phyloP scores from a whole-genome alignment of 2,888 invertebrate species.

The Rosalia funebris region DNA sequence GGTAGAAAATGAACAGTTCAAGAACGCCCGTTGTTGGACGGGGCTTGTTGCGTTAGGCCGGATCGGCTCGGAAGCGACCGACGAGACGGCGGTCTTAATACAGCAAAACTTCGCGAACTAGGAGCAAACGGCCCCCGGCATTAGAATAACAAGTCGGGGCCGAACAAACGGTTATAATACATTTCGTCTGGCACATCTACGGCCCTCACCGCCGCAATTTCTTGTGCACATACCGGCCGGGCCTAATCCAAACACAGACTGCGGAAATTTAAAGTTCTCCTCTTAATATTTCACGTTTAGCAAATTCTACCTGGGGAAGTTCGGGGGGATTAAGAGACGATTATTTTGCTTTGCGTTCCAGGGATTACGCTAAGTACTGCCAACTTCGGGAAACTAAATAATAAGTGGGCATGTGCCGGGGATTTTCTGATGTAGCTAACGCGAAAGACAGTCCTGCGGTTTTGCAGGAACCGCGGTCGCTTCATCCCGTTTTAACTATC shows the following conservation, averaged over 20 bases:
- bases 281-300: conserved; percentile 56
- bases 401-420: conserved; percentile 52
- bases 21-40: no score
- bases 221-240: conserved; percentile 14
- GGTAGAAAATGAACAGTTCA: no score
- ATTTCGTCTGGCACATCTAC: conserved; percentile 6
- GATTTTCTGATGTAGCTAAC: no score
- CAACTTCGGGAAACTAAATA: conserved; percentile 59
- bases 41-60: no score
- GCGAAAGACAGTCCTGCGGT: no score
- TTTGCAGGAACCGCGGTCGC: no score
- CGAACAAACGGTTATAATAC: conserved; percentile 6
- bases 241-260: conserved; percentile 24
- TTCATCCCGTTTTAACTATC: no score
- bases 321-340: conserved; percentile 56
- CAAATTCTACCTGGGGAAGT: conserved; percentile 56
- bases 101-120: neutral
- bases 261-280: conserved; percentile 43
- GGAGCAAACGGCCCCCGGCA: conserved; percentile 8
- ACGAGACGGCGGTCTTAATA: neutral
- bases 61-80: no score
- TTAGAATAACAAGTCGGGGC: conserved; percentile 12
- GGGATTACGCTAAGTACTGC: conserved; percentile 58
- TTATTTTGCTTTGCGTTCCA: conserved; percentile 57
- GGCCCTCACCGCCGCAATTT: neutral